phyloP scores from a whole-genome alignment of 1,140 invertebrate species.

The Nixonia krombeini region DNA sequence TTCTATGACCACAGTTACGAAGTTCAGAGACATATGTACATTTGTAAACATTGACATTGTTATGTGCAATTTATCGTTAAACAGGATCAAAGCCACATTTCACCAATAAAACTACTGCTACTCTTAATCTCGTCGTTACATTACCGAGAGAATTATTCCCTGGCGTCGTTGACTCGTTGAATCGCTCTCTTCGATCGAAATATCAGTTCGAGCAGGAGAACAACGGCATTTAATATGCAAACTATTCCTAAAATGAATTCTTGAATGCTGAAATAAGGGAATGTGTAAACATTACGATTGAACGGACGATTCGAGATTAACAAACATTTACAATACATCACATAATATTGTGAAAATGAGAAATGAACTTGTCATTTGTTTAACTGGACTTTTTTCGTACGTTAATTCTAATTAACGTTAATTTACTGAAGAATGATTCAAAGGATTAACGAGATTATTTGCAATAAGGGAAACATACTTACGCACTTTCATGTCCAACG shows the following conservation, averaged over 20 bases:
- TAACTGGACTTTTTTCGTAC: no score
- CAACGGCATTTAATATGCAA: conserved; percentile 7
- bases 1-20: conserved; percentile 17
- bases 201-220: not conserved
- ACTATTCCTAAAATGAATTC: conserved; percentile 17
- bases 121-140: not conserved
- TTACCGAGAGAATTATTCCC: not conserved
- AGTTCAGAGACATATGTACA: not conserved
- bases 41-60: conserved; percentile 20
- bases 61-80: conserved; percentile 14
- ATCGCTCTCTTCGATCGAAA: conserved; percentile 6
- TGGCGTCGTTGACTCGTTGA: conserved; percentile 10
- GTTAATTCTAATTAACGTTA: no score
- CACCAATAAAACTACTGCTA: no score
- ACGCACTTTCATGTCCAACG: conserved; percentile 1
- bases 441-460: no score
- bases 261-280: not conserved
- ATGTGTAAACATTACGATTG: not conserved
- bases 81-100: not conserved
- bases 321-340: not conserved
- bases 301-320: not conserved
- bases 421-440: no score
- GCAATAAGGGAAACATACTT: not conserved
- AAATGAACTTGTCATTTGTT: no score
- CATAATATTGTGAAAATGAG: not conserved